Evolutionary conservation across 1,140 invertebrate genomes (phyloP), one percentile per base, ranked within the genome.

Genomic region (Cephus cinctus): DNA sequence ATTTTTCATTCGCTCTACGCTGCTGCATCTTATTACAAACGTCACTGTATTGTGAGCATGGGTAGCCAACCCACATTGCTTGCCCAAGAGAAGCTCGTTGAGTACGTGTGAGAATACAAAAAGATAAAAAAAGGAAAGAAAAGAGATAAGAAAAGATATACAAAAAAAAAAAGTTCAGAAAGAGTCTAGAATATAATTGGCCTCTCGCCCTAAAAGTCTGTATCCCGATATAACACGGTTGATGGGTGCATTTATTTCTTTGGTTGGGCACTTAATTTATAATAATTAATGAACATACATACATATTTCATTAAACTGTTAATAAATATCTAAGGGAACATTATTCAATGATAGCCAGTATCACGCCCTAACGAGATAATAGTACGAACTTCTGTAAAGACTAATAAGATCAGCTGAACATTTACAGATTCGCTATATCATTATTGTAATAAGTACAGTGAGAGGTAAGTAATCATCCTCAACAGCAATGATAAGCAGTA

Each of bases 261-360:
- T 68, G 65, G 65, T 66, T 63, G 41, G 53, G 52, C 57, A 49
- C 57, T 68, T 66, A 67, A 56, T 62, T 59, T n/a, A n/a, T 43
- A 62, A 50, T 22, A 49, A 66, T 60, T 52, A 61, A 54, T 56
- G 54, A 43, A 36, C 35, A 57, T 52, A 59, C 43, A 39, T 53
- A 52, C 32, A 59, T 47, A 47, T 38, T 44, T 56, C 39, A 30
- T 52, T 50, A 25, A 41, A 50, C 22, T 53, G 32, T 30, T 54
- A 52, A 61, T 63, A 54, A 59, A 59, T 61, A 56, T 42, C 52
- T 48, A 51, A 30, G n/a, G 25, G 38, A 53, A 50, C 14, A 31
- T 42, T 35, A 58, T 48, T 30, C 20, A 47, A 18, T n/a, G n/a
- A n/a, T n/a, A n/a, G n/a, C n/a, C n/a, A n/a, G n/a, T n/a, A n/a